Conservation (phyloP, 2,113 vertebrate species). For the Carollia perspicillata region DNA sequence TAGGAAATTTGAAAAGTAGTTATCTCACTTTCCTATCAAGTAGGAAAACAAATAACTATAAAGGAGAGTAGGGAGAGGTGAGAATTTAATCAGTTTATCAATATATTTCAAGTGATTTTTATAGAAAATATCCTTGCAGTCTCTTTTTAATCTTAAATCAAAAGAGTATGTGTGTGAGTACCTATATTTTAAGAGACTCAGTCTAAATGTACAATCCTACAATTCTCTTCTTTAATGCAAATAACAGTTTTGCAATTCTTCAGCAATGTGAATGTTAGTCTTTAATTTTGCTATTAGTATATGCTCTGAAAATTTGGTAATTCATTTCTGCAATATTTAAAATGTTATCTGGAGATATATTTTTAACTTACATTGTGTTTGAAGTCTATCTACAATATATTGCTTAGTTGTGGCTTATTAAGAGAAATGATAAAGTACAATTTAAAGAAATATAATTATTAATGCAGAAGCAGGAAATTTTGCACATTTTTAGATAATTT, state of each 20-base stretch:
- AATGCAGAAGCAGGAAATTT: background rate
- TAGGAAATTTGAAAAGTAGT: background rate
- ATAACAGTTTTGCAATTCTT: background rate
- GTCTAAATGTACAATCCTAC: background rate
- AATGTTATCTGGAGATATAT: background rate
- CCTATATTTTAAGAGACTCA: background rate
- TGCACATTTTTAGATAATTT: background rate
- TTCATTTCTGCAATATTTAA: background rate
- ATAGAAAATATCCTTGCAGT: background rate
- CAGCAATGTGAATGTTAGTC: background rate
- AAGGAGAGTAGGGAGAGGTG: background rate
- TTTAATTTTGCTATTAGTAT: background rate
- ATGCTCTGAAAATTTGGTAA: background rate
- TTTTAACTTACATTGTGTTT: background rate
- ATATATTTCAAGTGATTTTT: background rate
- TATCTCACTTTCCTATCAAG: background rate
- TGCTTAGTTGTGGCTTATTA: background rate
- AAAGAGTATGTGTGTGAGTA: background rate
- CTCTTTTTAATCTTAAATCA: background rate
- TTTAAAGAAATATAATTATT: background rate
- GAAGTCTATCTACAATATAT: background rate
- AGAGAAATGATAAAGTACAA: background rate
- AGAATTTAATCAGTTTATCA: background rate
- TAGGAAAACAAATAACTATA: background rate
- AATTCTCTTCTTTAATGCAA: background rate